Base-by-base conservation (phyloP, 2,113 vertebrate genomes). In the Danionella cerebrum region DNA sequence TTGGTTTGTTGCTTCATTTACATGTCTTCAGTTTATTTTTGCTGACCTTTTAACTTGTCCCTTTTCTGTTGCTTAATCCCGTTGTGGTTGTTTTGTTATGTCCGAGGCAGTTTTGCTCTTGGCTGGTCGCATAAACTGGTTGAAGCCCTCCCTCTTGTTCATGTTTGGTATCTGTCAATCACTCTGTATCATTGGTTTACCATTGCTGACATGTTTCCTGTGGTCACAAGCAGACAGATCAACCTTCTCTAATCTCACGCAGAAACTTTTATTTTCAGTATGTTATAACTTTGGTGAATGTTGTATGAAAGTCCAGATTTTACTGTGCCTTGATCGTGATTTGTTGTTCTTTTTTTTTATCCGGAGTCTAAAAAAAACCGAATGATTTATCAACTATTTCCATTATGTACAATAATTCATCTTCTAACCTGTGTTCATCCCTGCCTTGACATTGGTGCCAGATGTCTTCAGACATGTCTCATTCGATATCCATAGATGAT, bases 151-250 rank as follows among this genome's bases (percentile, higher is more conserved):
- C 12, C 16, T 29, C 22, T 21, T 29, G n/a, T 12, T 60, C 21
- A 31, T 38, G 14, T 59, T 44, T 59, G 33, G 36, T 62, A 54
- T 38, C 38, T 76, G 74, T 72, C 74, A 72, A 42, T 76, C 65
- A 72, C 39, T 39, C 59, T 3, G 65, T 71, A 71, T 71, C 73
- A 52, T 36, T 53, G 22, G 25, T 21, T 31, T 7, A 10, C 19
- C 64, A 71, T 48, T 48, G 38, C 39, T 55, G 24, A 35, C 21
- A 67, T 8, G 9, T 57, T 71, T 75, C 73, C 69, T 69, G 51
- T 35, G 19, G 68, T 38, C 65, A 67, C 50, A 27, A 38, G 16
- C 44, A 67, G 21, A 36, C 16, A 21, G 16, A 75, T 54, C 10
- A n/a, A 21, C 51, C 38, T 19, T 25, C 6, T 36, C 14, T 52